Conservation (phyloP, 2,888 invertebrate genomes). For the Leptogaster cylindrica region DNA sequence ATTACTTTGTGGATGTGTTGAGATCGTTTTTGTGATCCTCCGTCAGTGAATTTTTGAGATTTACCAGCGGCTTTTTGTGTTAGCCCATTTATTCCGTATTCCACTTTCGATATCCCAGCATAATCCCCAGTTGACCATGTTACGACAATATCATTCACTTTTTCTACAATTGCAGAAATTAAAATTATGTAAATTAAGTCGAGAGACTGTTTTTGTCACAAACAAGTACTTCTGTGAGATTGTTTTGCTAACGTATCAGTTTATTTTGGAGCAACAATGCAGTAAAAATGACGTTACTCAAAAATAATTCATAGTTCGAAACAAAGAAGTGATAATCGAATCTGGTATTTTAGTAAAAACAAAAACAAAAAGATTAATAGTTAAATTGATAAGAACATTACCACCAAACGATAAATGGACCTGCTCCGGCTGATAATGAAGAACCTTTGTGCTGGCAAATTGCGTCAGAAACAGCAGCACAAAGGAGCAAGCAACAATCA, state of each 20-base stretch:
- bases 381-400: too few relatives aligned
- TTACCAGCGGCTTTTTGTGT: slow-evolving; percentile 66
- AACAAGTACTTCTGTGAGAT: not conserved
- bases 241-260: not conserved
- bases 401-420: slow-evolving; percentile 72
- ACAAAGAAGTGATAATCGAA: too few relatives aligned
- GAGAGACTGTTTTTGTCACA: not conserved
- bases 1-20: slow-evolving; percentile 87
- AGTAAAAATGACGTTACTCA: too few relatives aligned
- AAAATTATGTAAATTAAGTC: slow-evolving; percentile 1
- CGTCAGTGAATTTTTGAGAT: slow-evolving; percentile 74
- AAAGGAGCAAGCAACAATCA: slow-evolving; percentile 3
- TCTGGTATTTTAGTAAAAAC: too few relatives aligned
- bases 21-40: slow-evolving; percentile 68
- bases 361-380: not conserved
- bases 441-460: slow-evolving; percentile 49
- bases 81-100: slow-evolving; percentile 74
- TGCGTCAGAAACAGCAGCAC: slow-evolving; percentile 4
- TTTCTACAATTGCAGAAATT: slow-evolving; percentile 63
- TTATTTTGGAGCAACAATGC: not conserved
- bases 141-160: slow-evolving; percentile 73
- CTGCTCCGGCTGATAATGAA: slow-evolving; percentile 71
- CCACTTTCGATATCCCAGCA: slow-evolving; percentile 72
- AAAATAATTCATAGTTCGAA: too few relatives aligned
- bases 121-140: slow-evolving; percentile 83